Evolutionary conservation across 2,888 invertebrate genomes (phyloP), one percentile per base, ranked within the genome.

Genomic region (Cremastobaeus sp.): DNA sequence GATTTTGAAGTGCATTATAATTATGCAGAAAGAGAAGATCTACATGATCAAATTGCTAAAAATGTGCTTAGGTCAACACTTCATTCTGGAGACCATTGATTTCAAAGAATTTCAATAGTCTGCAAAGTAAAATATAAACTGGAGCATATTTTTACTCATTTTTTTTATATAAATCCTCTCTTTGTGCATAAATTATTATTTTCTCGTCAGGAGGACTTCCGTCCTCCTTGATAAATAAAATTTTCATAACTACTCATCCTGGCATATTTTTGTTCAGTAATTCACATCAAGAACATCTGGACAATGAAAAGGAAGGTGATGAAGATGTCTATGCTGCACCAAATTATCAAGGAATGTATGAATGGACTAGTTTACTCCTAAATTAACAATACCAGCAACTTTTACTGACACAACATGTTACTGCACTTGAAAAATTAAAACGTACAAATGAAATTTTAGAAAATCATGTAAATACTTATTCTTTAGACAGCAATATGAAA

Each of bases 321-420:
- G 43, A 70, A 8, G 20, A 55, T n/a, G 28, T 5, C n/a, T 47
- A 65, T 3, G 6, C 20, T 14, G 37, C 14, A 1, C 79, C 81
- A 1, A 81, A 77, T 71, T 91, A 92, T 79, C 88, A 89, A 71
- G 91, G 90, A 74, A 79, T 93, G 12, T 89, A 91, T 78, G 90
- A 92, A 70, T 94, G 93, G 93, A 89, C 90, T 39, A 89, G 88
- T 21, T 82, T 92, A 18, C 80, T 94, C 5, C 87, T 93, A 71
- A 93, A 93, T 87, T 90, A 93, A 3, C 92, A 92, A 85, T 93
- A 92, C 85, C 93, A 93, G 80, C 92, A 92, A 78, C 91, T 92
- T 79, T 80, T 93, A 37, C 88, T 93, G 76, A 91, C 91, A 1
- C 91, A 90, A 79, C 91, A 93, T 86, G 84, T 89, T 1, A 88